Base-by-base conservation (phyloP, 1,140 invertebrate species). In the Onthophagus taurus region DNA sequence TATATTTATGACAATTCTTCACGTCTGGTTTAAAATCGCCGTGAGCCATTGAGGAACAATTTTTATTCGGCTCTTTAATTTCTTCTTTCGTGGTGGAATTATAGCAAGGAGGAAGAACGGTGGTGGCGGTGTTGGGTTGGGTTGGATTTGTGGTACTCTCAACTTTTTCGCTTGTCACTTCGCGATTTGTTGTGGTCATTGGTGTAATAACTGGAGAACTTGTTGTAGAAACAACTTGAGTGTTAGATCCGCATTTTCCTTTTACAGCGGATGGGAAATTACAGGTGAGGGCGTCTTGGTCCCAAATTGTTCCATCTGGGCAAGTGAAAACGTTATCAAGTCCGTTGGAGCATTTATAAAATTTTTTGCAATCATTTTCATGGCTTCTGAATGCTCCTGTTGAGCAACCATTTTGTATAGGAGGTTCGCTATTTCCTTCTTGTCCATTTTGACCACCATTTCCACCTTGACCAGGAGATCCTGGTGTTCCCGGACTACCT, bases 281-380 rank as follows among this genome's bases (percentile, higher is more conserved):
- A 60, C 64, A 75, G 52, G 60, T 65, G 57, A 59, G 65, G 48
- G 55, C 57, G 33, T 58, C 62, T 46, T 60, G 53, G 53, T 72
- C 69, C 59, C 67, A 71, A 26, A 71, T 68, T 45, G 61, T 71
- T 46, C 78, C 76, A 31, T 70, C 67, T 13, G 75, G 77, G 57
- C 83, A 87, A 8, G 67, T 69, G 63, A 81, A 87, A 52, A 81
- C 75, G 52, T 79, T 78, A 58, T 70, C 74, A 71, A 82, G 8
- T 0, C 29, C 13, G 19, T 34, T 34, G 16, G 33, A 76, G 56
- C 80, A 83, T 39, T 80, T 68, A 54, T 79, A 81, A 54, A 83
- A 84, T 53, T 74, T 77, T 37, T 69, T 66, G 50, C 81, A 84
- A 49, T 82, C 68, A 13, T 68, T 66, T 23, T 65, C 54, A 53